These are phyloP conservation scores for Nymphalis c-album DNA, from an alignment of 2,888 invertebrate genomes.

Conservation along the genomic window DNA sequence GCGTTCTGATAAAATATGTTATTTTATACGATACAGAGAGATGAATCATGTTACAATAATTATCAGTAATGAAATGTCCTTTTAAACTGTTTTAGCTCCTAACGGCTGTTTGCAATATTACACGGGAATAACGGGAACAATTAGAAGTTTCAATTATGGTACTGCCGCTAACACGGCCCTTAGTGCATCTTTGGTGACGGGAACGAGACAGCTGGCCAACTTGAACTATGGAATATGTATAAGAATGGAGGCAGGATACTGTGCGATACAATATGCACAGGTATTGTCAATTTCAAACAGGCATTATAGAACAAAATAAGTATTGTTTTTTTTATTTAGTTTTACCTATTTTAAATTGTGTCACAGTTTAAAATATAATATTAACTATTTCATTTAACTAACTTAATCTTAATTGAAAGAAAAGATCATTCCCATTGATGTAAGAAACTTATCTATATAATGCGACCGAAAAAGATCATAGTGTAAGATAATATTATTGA, in stretches of 20 bases:
- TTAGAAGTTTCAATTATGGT: slow-evolving; percentile 89
- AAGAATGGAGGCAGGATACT: slow-evolving; percentile 86
- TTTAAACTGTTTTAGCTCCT: slow-evolving; percentile 80
- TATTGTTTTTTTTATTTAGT: too few relatives aligned
- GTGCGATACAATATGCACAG: slow-evolving; percentile 86
- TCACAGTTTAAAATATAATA: too few relatives aligned
- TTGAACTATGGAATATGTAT: slow-evolving; percentile 90
- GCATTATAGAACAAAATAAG: too few relatives aligned
- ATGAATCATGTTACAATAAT: too few relatives aligned
- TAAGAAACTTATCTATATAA: too few relatives aligned
- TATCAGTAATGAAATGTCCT: background rate
- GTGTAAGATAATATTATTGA: background rate
- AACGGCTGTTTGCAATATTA: slow-evolving; percentile 90
- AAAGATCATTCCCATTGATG: too few relatives aligned
- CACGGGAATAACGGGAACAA: slow-evolving; percentile 82
- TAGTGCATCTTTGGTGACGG: slow-evolving; percentile 80
- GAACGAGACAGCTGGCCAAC: slow-evolving; percentile 87
- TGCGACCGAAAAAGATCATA: background rate
- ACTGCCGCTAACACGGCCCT: slow-evolving; percentile 81
- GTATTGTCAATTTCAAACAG: slow-evolving; percentile 41
- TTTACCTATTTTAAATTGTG: too few relatives aligned
- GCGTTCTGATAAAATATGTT: too few relatives aligned
- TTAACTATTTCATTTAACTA: too few relatives aligned
- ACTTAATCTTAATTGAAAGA: too few relatives aligned
- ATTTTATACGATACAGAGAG: too few relatives aligned